These are phyloP conservation scores for Dendronephthya gigantea DNA, from an alignment of 64 coral and sea anemone species.

Conservation along the genomic window DNA sequence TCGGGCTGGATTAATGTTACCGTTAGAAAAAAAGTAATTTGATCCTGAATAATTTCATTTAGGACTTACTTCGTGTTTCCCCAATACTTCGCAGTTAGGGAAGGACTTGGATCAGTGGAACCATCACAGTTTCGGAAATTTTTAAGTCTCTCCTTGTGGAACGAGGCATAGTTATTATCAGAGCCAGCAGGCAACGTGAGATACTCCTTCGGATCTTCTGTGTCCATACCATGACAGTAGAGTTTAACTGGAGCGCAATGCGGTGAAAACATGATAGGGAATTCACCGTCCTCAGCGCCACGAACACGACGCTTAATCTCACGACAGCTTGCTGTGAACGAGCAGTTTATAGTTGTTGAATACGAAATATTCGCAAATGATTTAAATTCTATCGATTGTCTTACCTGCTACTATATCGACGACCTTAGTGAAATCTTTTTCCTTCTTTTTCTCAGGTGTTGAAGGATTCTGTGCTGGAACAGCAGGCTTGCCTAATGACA, in stretches of 20 bases:
- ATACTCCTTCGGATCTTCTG: constrained; percentile 67
- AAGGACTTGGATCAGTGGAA: constrained; percentile 62
- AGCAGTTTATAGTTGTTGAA: too few species aligned
- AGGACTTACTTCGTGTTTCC: constrained; percentile 67
- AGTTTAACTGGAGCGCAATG: constrained; percentile 67
- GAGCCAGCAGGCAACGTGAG: constrained; percentile 69
- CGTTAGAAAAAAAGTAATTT: too few species aligned
- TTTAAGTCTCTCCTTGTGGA: constrained; percentile 63
- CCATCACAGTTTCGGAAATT: constrained; percentile 72
- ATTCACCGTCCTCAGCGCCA: constrained; percentile 6
- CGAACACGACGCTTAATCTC: not conserved
- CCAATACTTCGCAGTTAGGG: constrained; percentile 88
- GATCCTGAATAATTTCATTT: too few species aligned
- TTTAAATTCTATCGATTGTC: too few species aligned
- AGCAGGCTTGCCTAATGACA: not conserved
- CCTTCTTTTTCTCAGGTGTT: not conserved
- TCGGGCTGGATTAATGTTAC: too few species aligned
- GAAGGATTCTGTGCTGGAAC: not conserved
- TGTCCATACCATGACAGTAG: constrained; percentile 76
- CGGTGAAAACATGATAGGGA: constrained; percentile 1
- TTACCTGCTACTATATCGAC: not conserved
- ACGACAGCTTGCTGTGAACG: not conserved
- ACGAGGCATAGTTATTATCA: constrained; percentile 73
- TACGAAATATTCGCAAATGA: too few species aligned
- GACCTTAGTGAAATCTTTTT: not conserved